Evolutionary conservation across 2,888 invertebrate genomes (phyloP), one percentile per base, ranked within the genome.

Genomic region (Bruchidius siliquastri): DNA sequence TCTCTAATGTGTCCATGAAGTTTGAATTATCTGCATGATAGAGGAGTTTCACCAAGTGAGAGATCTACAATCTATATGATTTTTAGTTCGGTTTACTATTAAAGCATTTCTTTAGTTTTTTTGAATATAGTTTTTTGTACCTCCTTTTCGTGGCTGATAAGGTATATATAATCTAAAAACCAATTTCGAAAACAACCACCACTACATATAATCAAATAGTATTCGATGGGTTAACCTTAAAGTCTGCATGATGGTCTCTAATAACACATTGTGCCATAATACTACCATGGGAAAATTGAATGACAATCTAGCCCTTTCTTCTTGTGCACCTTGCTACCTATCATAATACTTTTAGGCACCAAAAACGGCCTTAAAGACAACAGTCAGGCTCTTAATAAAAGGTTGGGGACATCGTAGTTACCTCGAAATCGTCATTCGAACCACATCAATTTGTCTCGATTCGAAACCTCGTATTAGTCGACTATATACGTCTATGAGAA

Each of bases 291-390:
- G 30, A 30, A 69, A 74, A 72, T 32, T 71, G 49, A 70, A 70
- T 26, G 32, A 70, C 30, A 20, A 4, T 30, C 30, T 30, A 6
- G 8, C 8, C 30, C 30, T 3, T 30, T 30, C 30, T 30, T 30
- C 8, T 30, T 30, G 30, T 30, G 18, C 30, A 26, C 26, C 20
- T 21, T 32, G 21, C 70, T 26, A 20, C 26, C 30, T 30, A 70
- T 30, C n/a, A 32, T 70, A 71, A 49, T 30, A 20, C 71, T 21
- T 49, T 71, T 66, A 71, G 21, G 21, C 30, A 49, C 30, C 71
- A 20, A 69, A 22, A 69, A 69, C 21, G 22, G 69, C 4, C 18
- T 69, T 69, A 69, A 69, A 22, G 1, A n/a, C n/a, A n/a, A n/a
- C n/a, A n/a, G n/a, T 2, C 69, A 18, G 22, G 10, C 30, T 8